Evolutionary conservation across 1,140 invertebrate genomes (phyloP).

Genomic region (Drosophila nigromelanica): DNA sequence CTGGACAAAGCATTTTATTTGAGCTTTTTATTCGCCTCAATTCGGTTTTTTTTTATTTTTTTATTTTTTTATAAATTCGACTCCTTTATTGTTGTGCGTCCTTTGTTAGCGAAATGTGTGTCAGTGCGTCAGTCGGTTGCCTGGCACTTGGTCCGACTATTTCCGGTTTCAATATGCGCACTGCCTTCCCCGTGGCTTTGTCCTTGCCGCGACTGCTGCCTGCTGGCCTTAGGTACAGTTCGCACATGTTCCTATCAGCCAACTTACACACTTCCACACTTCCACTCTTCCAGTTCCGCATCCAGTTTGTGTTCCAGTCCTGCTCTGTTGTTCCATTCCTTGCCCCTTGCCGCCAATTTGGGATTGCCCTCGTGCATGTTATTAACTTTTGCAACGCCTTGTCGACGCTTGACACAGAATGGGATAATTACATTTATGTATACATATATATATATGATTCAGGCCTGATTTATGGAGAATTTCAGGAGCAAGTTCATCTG

Average conservation of each 20-base stretch:
- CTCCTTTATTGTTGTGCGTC: slow-evolving; percentile 46
- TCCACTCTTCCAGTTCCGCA: not conserved
- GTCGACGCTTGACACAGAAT: slow-evolving; percentile 61
- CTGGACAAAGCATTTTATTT: slow-evolving; percentile 80
- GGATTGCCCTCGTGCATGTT: slow-evolving; percentile 59
- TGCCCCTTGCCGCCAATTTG: slow-evolving; percentile 39
- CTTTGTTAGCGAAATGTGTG: slow-evolving; percentile 79
- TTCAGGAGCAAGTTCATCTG: too few relatives aligned
- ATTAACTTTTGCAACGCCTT: slow-evolving; percentile 74
- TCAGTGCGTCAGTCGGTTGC: slow-evolving; percentile 81
- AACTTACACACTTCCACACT: slow-evolving; percentile 8
- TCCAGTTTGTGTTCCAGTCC: slow-evolving; percentile 32
- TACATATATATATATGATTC: not conserved
- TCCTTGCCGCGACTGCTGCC: slow-evolving; percentile 6
- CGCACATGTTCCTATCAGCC: slow-evolving; percentile 56
- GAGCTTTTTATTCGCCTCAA: slow-evolving; percentile 77
- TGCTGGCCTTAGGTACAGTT: slow-evolving; percentile 63
- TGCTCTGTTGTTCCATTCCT: slow-evolving; percentile 22
- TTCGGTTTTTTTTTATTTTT: slow-evolving; percentile 49
- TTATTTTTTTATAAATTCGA: slow-evolving; percentile 39
- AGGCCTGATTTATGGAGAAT: not conserved
- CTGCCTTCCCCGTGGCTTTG: slow-evolving; percentile 46
- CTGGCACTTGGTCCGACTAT: slow-evolving; percentile 78
- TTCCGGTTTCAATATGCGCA: slow-evolving; percentile 79
- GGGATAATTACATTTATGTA: slow-evolving; percentile 28